Evolutionary conservation across 2,113 vertebrate genomes (phyloP).

Genomic region (Lepidothrix coronata): DNA sequence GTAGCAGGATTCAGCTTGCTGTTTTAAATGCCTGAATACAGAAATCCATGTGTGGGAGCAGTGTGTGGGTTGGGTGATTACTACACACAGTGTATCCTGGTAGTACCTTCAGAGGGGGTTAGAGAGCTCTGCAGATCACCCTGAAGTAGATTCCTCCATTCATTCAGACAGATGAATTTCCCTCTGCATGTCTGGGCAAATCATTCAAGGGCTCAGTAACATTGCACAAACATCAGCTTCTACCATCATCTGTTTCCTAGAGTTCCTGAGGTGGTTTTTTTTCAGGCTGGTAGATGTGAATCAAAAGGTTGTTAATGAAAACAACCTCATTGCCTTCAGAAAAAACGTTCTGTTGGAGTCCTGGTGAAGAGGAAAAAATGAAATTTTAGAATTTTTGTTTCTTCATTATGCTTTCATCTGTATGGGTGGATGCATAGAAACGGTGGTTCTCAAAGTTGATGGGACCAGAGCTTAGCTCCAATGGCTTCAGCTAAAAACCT

Average conservation of each 20-base stretch:
- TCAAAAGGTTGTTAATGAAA: neutral
- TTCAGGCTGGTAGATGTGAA: neutral
- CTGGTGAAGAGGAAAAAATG: neutral
- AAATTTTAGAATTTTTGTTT: neutral
- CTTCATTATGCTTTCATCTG: neutral
- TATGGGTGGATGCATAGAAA: neutral
- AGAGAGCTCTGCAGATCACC: neutral
- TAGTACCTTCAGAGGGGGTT: neutral
- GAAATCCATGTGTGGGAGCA: neutral
- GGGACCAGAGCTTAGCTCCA: neutral
- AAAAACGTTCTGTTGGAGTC: neutral
- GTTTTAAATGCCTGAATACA: neutral
- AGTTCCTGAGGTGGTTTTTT: neutral
- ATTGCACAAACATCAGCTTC: neutral
- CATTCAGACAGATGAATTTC: neutral
- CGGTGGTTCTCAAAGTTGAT: neutral
- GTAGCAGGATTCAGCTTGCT: neutral
- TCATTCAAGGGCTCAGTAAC: neutral
- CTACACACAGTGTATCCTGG: neutral
- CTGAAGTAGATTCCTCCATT: neutral
- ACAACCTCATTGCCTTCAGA: neutral
- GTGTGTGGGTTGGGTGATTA: neutral
- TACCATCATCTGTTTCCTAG: neutral
- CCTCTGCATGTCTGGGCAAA: neutral
- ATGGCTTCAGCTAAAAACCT: neutral